These are phyloP conservation scores for Ferdinandea cuprea DNA, from an alignment of 2,888 invertebrate species.

Conservation along the genomic window DNA sequence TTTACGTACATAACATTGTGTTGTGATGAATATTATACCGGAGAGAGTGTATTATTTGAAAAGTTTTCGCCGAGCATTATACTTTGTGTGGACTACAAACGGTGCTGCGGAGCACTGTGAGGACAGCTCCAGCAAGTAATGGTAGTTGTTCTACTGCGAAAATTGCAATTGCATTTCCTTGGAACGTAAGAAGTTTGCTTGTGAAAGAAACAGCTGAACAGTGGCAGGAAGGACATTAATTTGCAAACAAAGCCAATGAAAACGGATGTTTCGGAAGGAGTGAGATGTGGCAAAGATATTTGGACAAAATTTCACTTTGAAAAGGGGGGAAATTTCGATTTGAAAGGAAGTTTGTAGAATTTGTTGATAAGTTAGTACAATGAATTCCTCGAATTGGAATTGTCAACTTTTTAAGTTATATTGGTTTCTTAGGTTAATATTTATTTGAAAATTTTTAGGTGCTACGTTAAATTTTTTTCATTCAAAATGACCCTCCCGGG, in stretches of 20 bases:
- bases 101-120: conserved; percentile 23
- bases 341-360: too few species aligned
- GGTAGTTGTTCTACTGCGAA: conserved; percentile 7
- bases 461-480: too few species aligned
- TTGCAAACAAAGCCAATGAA: conserved; percentile 37
- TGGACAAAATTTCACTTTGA: too few species aligned
- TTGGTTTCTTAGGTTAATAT: too few species aligned
- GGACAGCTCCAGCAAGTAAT: too few species aligned
- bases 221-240: conserved; percentile 28
- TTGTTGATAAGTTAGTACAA: too few species aligned
- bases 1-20: conserved; percentile 12
- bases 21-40: conserved; percentile 68
- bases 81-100: conserved; percentile 30
- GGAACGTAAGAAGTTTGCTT: conserved; percentile 29
- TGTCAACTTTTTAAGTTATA: too few species aligned
- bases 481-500: too few species aligned
- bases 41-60: conserved; percentile 66
- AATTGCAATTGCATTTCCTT: conserved; percentile 39
- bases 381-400: too few species aligned
- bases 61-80: conserved; percentile 59
- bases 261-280: conserved; percentile 18
- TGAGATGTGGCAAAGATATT: too few species aligned
- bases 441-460: too few species aligned
- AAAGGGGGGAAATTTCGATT: too few species aligned
- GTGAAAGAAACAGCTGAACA: conserved; percentile 8